Evolutionary conservation across 2,888 invertebrate genomes (phyloP).

Genomic region (Fissipunctia ypsillon): DNA sequence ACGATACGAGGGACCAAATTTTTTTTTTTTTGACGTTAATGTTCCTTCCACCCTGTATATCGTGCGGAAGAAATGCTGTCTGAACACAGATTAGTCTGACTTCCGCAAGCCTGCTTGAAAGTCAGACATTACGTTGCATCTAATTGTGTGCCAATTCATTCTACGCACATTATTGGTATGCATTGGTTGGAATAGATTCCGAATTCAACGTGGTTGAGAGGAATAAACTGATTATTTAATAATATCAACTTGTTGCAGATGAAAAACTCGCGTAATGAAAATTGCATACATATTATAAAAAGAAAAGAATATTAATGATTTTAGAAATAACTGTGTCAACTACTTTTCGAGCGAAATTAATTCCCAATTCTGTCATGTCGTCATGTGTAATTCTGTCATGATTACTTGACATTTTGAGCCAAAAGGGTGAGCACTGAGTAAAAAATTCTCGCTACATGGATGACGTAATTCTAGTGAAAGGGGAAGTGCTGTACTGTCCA

Average conservation of each 20-base stretch:
- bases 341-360: neutral
- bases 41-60: no score
- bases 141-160: conserved; percentile 46
- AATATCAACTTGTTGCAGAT: neutral
- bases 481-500: conserved; percentile 48
- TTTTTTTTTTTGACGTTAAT: no score
- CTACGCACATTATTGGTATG: conserved; percentile 26
- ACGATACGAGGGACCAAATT: no score
- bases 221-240: neutral
- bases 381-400: neutral
- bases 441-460: neutral
- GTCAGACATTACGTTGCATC: conserved; percentile 50
- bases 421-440: conserved; percentile 4
- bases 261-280: no score
- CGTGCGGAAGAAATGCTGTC: conserved; percentile 46
- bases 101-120: conserved; percentile 35
- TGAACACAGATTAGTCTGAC: no score
- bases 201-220: neutral
- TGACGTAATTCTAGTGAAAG: conserved; percentile 42
- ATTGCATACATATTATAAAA: no score
- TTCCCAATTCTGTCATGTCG: neutral
- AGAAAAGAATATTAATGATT: no score
- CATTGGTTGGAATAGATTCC: conserved; percentile 22
- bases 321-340: no score
- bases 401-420: conserved; percentile 27